Base-by-base conservation (phyloP, 1,140 invertebrate species). In the Drosophila grimshawi region DNA sequence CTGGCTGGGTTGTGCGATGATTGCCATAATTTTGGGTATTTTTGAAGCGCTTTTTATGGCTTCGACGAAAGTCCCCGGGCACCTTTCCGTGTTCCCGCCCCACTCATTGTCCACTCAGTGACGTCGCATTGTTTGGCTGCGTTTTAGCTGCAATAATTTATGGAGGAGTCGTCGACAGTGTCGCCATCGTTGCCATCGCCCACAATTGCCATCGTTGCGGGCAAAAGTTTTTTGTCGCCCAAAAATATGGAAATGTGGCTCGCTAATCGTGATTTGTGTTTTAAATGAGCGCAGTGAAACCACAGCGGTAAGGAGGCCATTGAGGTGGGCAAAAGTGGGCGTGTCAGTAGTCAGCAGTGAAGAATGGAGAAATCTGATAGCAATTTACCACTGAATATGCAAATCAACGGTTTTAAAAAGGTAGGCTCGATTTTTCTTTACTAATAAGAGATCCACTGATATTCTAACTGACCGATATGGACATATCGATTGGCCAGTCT, bases 261-360 rank as follows among this genome's bases (percentile, higher is more conserved):
- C 35, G 63, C 75, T 85, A 85, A 85, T 81, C 81, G 66, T 86
- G 82, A 86, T 86, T 86, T 86, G 78, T 86, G 82, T 79, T 76
- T 86, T 29, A 79, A 86, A 86, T 81, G 59, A 70, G 52, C 33
- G 8, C 39, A 41, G 41, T 5, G 41, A n/a, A 52, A 3, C 55
- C 61, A 35, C 33, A 32, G n/a, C 33, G 37, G 29, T 45, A 48
- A 51, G 37, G 29, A 43, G 52, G 11, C 55, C 43, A 33, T 33
- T 32, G 52, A 45, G 35, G 56, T 7, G 35, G 35, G 27, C 35
- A 46, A 65, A 11, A n/a, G 41, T 33, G 56, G 41, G 56, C 56
- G 41, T 59, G 30, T 30, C 55, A 2, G 35, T 30, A 45, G 39
- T 27, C n/a, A 46, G 43, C n/a, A 46, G 43, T 49, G 7, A 46